Evolutionary conservation across 2,888 invertebrate species (phyloP).

Genomic region (Celastrina argiolus): DNA sequence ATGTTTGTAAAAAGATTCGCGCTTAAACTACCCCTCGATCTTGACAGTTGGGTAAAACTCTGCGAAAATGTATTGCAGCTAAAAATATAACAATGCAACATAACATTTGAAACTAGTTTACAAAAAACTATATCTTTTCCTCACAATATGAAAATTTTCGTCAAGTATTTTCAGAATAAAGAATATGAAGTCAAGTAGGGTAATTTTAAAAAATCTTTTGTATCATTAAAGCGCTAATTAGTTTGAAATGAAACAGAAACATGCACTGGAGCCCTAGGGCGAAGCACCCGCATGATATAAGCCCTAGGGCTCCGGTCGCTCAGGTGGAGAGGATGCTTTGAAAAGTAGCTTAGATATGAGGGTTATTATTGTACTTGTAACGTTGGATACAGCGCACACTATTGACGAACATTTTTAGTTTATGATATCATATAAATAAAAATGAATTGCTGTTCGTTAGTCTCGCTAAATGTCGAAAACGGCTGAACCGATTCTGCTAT

Average conservation of each 20-base stretch:
- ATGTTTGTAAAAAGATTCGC: no score
- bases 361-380: slow-evolving; percentile 20
- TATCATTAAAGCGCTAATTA: slow-evolving; percentile 2
- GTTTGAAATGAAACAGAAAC: slow-evolving; percentile 9
- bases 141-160: not conserved
- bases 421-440: no score
- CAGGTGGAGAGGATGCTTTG: slow-evolving; percentile 10
- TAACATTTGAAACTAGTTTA: not conserved
- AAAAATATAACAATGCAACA: no score
- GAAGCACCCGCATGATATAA: slow-evolving; percentile 4
- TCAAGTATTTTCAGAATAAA: not conserved
- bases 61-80: no score
- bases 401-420: not conserved
- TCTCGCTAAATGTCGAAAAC: no score
- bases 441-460: no score
- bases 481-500: no score
- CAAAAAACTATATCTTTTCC: not conserved
- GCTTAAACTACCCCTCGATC: no score
- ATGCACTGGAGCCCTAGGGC: not conserved
- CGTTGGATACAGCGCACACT: not conserved
- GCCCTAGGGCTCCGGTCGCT: slow-evolving; percentile 5
- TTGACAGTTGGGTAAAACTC: no score
- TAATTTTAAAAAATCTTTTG: not conserved
- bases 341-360: slow-evolving; percentile 17
- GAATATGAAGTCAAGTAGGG: not conserved